These are phyloP conservation scores for Araneus ventricosus DNA, from an alignment of 1,140 invertebrate genomes.

Conservation along the genomic window DNA sequence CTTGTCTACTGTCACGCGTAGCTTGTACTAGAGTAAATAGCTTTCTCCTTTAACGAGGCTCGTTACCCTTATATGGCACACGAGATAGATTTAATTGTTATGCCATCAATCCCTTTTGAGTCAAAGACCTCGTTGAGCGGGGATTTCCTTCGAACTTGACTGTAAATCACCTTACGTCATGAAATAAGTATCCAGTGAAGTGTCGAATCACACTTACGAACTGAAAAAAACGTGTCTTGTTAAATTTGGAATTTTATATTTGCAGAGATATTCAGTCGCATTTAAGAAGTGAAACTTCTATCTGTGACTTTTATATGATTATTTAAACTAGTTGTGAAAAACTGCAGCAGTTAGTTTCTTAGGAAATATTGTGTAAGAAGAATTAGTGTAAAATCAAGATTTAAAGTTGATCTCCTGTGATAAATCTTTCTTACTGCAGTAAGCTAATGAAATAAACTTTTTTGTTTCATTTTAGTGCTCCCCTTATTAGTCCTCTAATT, in stretches of 20 bases:
- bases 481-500: too few species aligned
- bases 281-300: too few species aligned
- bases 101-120: background rate
- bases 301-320: too few species aligned
- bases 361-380: too few species aligned
- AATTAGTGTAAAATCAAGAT: too few species aligned
- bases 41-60: background rate
- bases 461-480: too few species aligned
- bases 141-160: background rate
- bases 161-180: background rate
- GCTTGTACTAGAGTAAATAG: background rate
- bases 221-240: background rate
- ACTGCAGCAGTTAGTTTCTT: too few species aligned
- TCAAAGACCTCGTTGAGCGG: slow-evolving; percentile 9
- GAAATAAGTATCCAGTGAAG: background rate
- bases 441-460: too few species aligned
- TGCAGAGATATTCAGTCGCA: too few species aligned
- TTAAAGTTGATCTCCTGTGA: too few species aligned
- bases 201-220: background rate
- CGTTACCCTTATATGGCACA: background rate
- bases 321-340: too few species aligned
- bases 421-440: too few species aligned
- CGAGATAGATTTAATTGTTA: background rate
- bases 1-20: background rate
- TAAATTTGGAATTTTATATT: background rate